phyloP scores from a whole-genome alignment of 2,888 invertebrate genomes.

The Trisateles emortualis region DNA sequence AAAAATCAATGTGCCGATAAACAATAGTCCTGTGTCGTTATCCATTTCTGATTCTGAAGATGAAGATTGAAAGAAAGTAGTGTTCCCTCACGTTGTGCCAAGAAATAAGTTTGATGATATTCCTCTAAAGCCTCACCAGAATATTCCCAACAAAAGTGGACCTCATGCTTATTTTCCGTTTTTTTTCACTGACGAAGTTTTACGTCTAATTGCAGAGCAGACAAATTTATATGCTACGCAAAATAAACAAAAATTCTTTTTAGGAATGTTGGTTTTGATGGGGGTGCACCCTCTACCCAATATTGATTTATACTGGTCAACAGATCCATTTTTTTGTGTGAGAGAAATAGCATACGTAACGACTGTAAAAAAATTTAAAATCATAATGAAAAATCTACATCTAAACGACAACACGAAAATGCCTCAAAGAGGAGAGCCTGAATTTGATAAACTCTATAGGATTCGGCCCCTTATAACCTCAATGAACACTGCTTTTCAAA shows the following conservation, averaged over 20 bases:
- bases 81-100: conserved; percentile 25
- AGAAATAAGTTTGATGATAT: conserved; percentile 28
- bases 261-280: conserved; percentile 24
- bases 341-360: conserved; percentile 20
- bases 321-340: conserved; percentile 10
- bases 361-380: conserved; percentile 28
- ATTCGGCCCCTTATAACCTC: conserved; percentile 19
- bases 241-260: conserved; percentile 19
- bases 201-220: conserved; percentile 26
- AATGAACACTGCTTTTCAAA: conserved; percentile 22
- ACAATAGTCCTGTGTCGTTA: conserved; percentile 13
- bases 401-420: conserved; percentile 29
- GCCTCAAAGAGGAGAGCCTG: conserved; percentile 25
- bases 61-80: conserved; percentile 23
- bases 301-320: conserved; percentile 8
- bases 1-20: conserved; percentile 13
- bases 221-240: conserved; percentile 30
- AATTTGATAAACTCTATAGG: conserved; percentile 30
- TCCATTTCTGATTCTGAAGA: conserved; percentile 11
- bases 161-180: conserved; percentile 23
- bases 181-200: conserved; percentile 27
- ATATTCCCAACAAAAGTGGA: conserved; percentile 23
- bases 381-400: conserved; percentile 25
- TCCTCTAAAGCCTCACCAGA: conserved; percentile 21
- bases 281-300: conserved; percentile 7